Percentiles rank a stretch among this genome's conserved stretches.
Evolutionary conservation across 2,113 vertebrate species (phyloP).

Genomic region (Vireo altiloquus): DNA sequence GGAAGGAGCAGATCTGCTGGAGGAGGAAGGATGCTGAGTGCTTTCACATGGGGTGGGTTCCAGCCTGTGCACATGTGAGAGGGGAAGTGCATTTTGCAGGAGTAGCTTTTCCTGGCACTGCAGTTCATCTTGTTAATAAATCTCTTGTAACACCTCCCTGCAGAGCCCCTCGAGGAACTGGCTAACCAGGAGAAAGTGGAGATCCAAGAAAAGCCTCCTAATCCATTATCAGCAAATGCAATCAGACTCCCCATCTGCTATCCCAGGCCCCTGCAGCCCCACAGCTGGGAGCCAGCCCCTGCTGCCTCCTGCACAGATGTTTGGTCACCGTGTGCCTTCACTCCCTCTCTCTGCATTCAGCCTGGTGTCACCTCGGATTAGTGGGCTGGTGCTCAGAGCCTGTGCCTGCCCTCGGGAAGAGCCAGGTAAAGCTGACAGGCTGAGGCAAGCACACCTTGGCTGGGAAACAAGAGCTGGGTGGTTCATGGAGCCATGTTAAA

Average conservation of each 20-base stretch:
- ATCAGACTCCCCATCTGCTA: constrained; percentile 7
- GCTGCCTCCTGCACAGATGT: neutral
- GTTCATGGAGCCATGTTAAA: neutral
- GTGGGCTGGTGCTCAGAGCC: neutral
- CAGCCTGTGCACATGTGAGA: neutral
- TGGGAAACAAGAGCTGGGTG: neutral
- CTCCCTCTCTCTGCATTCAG: neutral
- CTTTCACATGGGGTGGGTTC: neutral
- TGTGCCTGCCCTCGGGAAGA: neutral
- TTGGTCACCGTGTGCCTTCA: accelerated
- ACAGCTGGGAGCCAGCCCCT: neutral
- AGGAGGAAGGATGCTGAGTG: neutral
- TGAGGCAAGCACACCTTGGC: neutral
- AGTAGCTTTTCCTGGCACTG: neutral
- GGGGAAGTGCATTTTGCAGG: neutral
- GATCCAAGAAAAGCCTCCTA: constrained; percentile 27
- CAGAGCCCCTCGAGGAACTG: constrained; percentile 5
- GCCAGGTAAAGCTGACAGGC: neutral
- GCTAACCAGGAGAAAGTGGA: neutral
- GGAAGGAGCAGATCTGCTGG: neutral
- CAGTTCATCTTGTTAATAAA: constrained; percentile 36
- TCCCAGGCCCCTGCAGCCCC: neutral
- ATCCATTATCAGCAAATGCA: constrained; percentile 4
- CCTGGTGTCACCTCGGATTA: neutral
- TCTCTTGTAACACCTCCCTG: neutral